These are phyloP conservation scores for Lagorchestes hirsutus DNA, from an alignment of 2,797 vertebrate species.

Conservation along the genomic window DNA sequence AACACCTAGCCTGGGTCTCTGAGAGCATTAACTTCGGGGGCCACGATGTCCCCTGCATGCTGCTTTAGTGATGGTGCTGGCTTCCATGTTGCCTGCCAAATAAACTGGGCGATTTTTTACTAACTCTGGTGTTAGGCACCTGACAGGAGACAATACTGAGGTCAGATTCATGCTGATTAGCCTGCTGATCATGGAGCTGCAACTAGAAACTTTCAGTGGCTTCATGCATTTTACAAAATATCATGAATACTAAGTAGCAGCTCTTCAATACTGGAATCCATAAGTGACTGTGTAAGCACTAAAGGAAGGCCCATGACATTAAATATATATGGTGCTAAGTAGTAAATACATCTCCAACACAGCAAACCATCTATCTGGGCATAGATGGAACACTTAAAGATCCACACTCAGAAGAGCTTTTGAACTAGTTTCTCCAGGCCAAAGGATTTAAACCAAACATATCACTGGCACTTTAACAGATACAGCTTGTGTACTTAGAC, in stretches of 20 bases:
- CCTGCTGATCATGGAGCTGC: constrained; percentile 62
- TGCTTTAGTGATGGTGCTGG: constrained; percentile 58
- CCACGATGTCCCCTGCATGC: neutral
- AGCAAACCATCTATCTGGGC: constrained; percentile 55
- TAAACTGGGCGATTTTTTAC: constrained; percentile 77
- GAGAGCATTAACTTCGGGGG: neutral
- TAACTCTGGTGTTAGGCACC: constrained; percentile 73
- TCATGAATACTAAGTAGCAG: constrained; percentile 29
- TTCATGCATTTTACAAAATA: constrained; percentile 59
- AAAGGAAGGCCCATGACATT: constrained; percentile 54
- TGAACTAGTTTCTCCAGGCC: constrained; percentile 47
- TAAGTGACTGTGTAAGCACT: constrained; percentile 67
- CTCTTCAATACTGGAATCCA: constrained; percentile 69
- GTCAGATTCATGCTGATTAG: constrained; percentile 75
- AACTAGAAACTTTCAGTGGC: constrained; percentile 58
- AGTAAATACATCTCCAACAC: constrained; percentile 65
- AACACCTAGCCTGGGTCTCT: neutral
- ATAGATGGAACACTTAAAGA: constrained; percentile 55
- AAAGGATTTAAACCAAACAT: constrained; percentile 61
- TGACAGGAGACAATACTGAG: constrained; percentile 77
- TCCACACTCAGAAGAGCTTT: constrained; percentile 10
- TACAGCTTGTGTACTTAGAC: constrained; percentile 66
- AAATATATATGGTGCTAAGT: constrained; percentile 75
- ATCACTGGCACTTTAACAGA: constrained; percentile 60
- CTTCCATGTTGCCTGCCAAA: constrained; percentile 70